Percentiles rank a stretch among this genome's conserved stretches.
Conservation (phyloP, 2,797 vertebrate species). For the Sebastes trivittatus region DNA sequence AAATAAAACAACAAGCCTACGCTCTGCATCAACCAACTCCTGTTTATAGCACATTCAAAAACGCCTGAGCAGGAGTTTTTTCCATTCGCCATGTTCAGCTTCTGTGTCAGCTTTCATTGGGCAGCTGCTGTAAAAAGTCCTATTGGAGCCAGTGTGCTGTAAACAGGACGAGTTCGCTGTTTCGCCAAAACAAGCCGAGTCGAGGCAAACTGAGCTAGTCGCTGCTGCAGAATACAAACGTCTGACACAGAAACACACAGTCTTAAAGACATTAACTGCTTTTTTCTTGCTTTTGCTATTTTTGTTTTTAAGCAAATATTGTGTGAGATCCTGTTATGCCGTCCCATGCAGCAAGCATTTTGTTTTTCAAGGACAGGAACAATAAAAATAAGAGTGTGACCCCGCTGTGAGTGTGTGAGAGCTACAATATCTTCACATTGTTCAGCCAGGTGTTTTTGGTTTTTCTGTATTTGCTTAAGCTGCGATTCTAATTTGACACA, state of each 20-base stretch:
- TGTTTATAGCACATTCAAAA: constrained; percentile 56
- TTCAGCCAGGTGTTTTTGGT: not conserved
- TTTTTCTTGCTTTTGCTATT: not conserved
- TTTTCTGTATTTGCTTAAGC: not conserved
- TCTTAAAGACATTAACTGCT: not conserved
- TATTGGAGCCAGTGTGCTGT: constrained; percentile 50
- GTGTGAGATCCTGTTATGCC: not conserved
- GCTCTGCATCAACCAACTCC: constrained; percentile 52
- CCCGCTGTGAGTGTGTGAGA: not conserved
- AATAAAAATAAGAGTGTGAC: not conserved
- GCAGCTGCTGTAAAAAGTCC: constrained; percentile 15
- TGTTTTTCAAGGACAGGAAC: not conserved
- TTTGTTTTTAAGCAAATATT: not conserved
- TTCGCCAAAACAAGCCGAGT: constrained; percentile 15
- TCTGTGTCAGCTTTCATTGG: constrained; percentile 14
- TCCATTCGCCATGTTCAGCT: constrained; percentile 2
- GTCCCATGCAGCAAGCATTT: not conserved
- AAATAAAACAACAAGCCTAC: not conserved
- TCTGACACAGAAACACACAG: not conserved
- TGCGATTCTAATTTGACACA: not conserved
- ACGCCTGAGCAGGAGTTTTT: constrained; percentile 34
- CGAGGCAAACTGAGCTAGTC: constrained; percentile 24
- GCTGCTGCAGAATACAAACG: constrained; percentile 39
- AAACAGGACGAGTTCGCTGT: constrained; percentile 53
- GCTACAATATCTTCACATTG: not conserved